These are phyloP conservation scores for Sphenodon punctatus DNA, from an alignment of 2,797 vertebrate species.

Conservation along the genomic window DNA sequence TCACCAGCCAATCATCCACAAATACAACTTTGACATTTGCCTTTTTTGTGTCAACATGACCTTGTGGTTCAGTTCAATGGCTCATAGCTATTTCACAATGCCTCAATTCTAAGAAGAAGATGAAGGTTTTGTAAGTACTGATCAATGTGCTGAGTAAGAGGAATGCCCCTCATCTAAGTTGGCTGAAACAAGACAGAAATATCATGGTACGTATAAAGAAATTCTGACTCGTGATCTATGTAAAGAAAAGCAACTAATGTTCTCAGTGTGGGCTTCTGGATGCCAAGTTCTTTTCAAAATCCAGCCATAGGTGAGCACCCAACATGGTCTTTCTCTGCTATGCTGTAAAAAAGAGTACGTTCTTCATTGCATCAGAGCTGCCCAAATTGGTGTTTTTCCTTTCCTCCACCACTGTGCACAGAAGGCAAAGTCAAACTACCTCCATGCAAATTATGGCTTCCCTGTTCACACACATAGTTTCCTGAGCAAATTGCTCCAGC, in stretches of 20 bases:
- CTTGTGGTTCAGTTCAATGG: too few relatives aligned
- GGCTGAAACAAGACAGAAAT: too few relatives aligned
- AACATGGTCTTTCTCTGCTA: not conserved
- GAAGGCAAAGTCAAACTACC: too few relatives aligned
- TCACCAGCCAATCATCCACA: too few relatives aligned
- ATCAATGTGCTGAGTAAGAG: not conserved
- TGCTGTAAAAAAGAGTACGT: not conserved
- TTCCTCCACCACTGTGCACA: too few relatives aligned
- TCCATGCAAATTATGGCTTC: too few relatives aligned
- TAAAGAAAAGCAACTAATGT: not conserved
- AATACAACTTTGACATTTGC: not conserved
- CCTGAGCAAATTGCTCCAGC: too few relatives aligned
- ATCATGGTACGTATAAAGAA: not conserved
- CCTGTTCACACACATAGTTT: too few relatives aligned
- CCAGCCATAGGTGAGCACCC: not conserved
- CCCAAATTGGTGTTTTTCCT: not conserved
- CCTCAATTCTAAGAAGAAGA: not conserved
- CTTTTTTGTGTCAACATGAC: too few relatives aligned
- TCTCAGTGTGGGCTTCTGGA: not conserved
- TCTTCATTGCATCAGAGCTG: not conserved
- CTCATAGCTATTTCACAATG: not conserved
- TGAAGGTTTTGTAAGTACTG: too few relatives aligned
- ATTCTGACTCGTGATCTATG: not conserved
- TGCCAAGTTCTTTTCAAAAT: not conserved
- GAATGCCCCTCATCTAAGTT: too few relatives aligned